Base-by-base conservation (phyloP, 2,113 vertebrate species). In the Kryptolebias marmoratus region DNA sequence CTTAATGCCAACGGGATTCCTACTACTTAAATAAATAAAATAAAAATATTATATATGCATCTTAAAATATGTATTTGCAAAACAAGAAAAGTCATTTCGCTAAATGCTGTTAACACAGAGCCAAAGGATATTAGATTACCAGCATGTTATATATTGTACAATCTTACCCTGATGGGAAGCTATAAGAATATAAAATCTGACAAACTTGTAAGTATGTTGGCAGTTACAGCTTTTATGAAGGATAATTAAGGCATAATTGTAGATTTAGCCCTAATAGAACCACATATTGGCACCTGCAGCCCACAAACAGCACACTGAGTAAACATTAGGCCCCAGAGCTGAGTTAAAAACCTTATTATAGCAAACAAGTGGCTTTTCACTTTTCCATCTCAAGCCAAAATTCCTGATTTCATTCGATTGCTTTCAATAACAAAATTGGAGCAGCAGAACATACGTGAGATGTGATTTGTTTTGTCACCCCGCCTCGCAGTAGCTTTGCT, bases 391-490 rank as follows among this genome's bases (percentile, higher is more conserved):
- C 28, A 56, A 68, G 69, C 78, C 81, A 88, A 77, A 70, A 77
- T 86, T 85, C 57, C 75, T 68, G 75, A 77, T 89, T 88, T 74
- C 49, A 70, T 64, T 80, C 87, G 79, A 90, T 80, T 81, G 73
- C 65, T 47, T 75, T 71, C 66, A 78, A 68, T 84, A 75, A 79
- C 81, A 72, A 74, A 64, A 73, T 49, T 81, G 61, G 69, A 83
- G 71, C 68, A 67, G 68, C 79, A 76, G 64, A 28, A 39, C 39
- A 42, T 56, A 73, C 53, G 60, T 65, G 14, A 4, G 58, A 61
- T 58, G 75, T 57, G 55, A 30, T 64, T 56, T 67, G 53, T 14
- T 55, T 39, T 48, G 64, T 15, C 4, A 3, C 8, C 81, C 3
- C 11, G 12, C 53, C 60, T 62, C 74, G 66, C 54, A 68, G 62